Base-by-base conservation (phyloP, 2,888 invertebrate genomes). In the Chymomyza amoena region DNA sequence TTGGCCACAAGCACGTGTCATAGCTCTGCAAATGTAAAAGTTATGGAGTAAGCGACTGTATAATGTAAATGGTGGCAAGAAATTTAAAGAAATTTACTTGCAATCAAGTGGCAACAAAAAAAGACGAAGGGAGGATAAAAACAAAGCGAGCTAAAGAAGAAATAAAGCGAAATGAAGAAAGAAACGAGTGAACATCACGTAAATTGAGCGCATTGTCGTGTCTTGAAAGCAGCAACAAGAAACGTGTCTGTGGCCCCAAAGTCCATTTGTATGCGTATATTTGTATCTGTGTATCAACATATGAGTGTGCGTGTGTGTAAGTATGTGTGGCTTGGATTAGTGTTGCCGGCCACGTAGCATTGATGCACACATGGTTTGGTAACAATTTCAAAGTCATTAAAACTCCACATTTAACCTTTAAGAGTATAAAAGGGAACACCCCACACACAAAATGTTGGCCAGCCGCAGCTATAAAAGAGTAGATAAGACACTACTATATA, bases 381-480 rank as follows among this genome's bases (percentile, higher is more conserved):
- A 69, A 72, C 75, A 81, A 76, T 82, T 84, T 84, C 70, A 78
- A 84, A 86, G 84, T 81, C 82, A 86, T 83, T 86, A 86, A 81
- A 82, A 79, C 65, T 69, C 65, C 65, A 16, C 64, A 72, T 72
- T 63, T 60, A 71, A 63, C 71, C 68, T 73, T 60, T 64, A 67
- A 68, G 63, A 15, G 7, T 9, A 20, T 54, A 39, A 56, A 45
- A 25, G 71, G 36, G 25, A 39, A 51, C 69, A 52, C 45, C 50
- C 57, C 64, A 64, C 57, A 70, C 62, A 63, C 61, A n/a, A n/a
- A n/a, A n/a, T 52, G 36, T 36, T 6, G 10, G 36, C 6, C n/a
- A 3, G 54, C 36, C 15, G 18, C 15, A 18, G 7, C 7, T 7
- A 36, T 36, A 36, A 6, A 36, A 45, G 39, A 45, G 10, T 6